Percentiles rank a stretch among this genome's conserved stretches.
Conservation (phyloP, 2,888 invertebrate genomes). For the Tenthredo distinguenda region DNA sequence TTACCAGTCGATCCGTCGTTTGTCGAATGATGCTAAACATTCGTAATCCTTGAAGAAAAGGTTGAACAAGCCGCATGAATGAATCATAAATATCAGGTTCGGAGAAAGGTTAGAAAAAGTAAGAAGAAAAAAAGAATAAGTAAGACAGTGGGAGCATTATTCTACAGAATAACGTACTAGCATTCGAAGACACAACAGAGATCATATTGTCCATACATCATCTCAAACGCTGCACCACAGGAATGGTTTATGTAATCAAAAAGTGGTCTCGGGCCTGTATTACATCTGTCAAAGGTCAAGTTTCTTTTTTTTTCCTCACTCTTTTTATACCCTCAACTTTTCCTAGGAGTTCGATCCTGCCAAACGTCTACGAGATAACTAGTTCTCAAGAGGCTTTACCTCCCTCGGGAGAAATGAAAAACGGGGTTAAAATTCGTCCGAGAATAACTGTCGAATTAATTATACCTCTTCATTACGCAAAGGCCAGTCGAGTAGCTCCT, state of each 20-base stretch:
- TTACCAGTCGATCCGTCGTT: conserved; percentile 15
- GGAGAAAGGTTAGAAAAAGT: conserved; percentile 47
- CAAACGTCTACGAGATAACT: conserved; percentile 11
- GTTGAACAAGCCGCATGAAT: conserved; percentile 37
- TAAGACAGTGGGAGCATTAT: conserved; percentile 50
- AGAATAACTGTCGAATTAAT: background rate
- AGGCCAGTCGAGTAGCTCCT: background rate
- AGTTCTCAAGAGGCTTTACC: background rate
- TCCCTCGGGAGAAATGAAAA: background rate
- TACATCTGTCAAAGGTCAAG: conserved; percentile 49
- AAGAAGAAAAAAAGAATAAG: conserved; percentile 30
- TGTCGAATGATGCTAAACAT: conserved; percentile 35
- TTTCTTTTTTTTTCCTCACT: background rate
- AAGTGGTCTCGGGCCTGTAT: conserved; percentile 45
- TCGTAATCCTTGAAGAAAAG: conserved; percentile 39
- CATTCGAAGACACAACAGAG: conserved; percentile 54
- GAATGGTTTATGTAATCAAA: conserved; percentile 52
- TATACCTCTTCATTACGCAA: background rate
- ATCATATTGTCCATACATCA: conserved; percentile 58
- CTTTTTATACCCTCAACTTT: background rate
- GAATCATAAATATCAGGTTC: conserved; percentile 52
- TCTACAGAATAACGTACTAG: conserved; percentile 33
- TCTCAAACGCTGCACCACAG: conserved; percentile 52
- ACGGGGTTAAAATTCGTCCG: background rate
- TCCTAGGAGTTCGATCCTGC: conserved; percentile 19